Base-by-base conservation (phyloP, 2,113 vertebrate species). In the Atrichornis clamosus region DNA sequence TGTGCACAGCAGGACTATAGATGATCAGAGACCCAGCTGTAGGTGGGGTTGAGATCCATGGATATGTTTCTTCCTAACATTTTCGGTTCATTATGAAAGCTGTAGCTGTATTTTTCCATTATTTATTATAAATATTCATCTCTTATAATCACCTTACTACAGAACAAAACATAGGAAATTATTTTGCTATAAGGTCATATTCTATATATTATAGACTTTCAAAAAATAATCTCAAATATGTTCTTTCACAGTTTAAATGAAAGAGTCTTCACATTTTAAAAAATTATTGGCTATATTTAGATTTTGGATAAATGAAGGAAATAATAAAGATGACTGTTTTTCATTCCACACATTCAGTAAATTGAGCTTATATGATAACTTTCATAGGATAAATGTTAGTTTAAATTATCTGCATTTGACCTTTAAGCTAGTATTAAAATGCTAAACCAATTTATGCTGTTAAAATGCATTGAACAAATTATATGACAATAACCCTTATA, bases 321-420 rank as follows among this genome's bases (percentile, higher is more conserved):
- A 90, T 70, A 83, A 94, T 89, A 78, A 80, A 76, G 32, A 77
- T 63, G 28, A 42, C 65, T 94, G 70, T 23, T 95, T 95, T 94
- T 74, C 82, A 90, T 95, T 92, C 89, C 65, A 87, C 87, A 77
- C 75, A 79, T 95, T 94, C 94, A 96, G 93, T 97, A 98, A 97
- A 98, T 96, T 96, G 96, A 97, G 96, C 91, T 95, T 95, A 91
- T 90, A 93, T 88, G 97, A 97, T 97, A 96, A 96, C 95, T 97
- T 97, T 98, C 98, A 97, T 97, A 97, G 97, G 98, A 97, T 97
- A 97, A 97, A 98, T 97, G 92, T 95, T 97, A 97, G 97, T 94
- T 97, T 96, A 98, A 98, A 98, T 98, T 98, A 98, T 97, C 96
- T 98, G 97, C 98, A 94, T 98, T 98, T 98, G 98, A 98, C 98